Evolutionary conservation across 2,113 vertebrate species (phyloP).

Genomic region (Murina feae): DNA sequence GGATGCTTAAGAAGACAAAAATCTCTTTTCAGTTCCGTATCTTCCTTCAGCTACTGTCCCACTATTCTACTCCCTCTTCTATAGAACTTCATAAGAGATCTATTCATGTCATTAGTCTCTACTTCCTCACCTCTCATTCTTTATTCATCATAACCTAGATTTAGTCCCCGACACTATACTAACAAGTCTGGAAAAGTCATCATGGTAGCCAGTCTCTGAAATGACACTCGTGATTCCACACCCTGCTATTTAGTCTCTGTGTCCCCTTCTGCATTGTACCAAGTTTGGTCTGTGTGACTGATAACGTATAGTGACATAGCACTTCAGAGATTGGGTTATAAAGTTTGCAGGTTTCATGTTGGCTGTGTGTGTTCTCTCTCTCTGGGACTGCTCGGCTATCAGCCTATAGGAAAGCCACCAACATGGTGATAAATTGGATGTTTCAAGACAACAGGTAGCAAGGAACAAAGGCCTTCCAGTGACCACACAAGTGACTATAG

Average conservation of each 20-base stretch:
- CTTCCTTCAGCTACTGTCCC: neutral
- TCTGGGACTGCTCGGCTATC: neutral
- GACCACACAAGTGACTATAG: neutral
- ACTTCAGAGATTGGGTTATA: neutral
- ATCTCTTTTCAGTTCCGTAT: neutral
- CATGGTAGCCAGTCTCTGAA: neutral
- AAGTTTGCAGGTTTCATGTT: neutral
- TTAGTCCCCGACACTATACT: neutral
- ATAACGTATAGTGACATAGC: neutral
- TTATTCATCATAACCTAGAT: neutral
- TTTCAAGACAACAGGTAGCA: neutral
- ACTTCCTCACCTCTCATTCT: neutral
- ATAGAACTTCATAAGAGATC: neutral
- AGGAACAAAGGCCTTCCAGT: neutral
- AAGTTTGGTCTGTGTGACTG: neutral
- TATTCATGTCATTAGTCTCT: neutral
- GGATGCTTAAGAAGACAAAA: neutral
- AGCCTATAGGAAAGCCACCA: neutral
- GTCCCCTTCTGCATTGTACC: neutral
- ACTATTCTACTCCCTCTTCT: neutral
- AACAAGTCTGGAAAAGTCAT: neutral
- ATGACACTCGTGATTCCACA: too few relatives aligned
- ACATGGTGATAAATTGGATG: neutral
- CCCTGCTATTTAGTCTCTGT: neutral
- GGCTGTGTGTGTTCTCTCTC: neutral